A percentile compares a stretch with the other conserved stretches of the same genome.
Conservation (phyloP, 2,797 vertebrate species). For the Geotrypetes seraphini region DNA sequence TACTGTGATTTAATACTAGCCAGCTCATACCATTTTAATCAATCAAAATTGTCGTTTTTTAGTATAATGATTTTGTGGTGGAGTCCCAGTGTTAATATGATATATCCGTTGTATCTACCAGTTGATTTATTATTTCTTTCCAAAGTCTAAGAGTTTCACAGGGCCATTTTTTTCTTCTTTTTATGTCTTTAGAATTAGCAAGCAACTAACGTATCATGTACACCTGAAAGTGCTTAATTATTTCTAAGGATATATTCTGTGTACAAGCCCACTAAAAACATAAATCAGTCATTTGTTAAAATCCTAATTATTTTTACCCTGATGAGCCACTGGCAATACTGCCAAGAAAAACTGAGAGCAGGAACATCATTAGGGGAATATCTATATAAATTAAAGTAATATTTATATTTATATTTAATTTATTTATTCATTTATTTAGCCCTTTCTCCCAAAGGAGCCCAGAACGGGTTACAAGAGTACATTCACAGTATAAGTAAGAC, state of each 20-base stretch:
- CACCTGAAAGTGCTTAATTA: conserved; percentile 27
- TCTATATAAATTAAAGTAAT: no score
- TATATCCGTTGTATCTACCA: conserved; percentile 75
- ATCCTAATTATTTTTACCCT: conserved; percentile 12
- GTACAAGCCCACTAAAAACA: neutral
- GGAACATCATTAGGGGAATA: no score
- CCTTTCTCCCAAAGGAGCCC: no score
- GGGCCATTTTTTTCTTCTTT: conserved; percentile 39
- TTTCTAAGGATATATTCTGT: no score
- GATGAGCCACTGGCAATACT: no score
- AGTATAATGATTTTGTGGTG: conserved; percentile 84
- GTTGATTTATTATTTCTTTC: conserved; percentile 77
- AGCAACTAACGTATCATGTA: conserved; percentile 33
- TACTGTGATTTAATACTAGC: conserved; percentile 89
- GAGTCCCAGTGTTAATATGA: conserved; percentile 75
- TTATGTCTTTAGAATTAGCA: conserved; percentile 39
- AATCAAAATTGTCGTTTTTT: conserved; percentile 87
- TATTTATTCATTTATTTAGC: no score
- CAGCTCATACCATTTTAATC: conserved; percentile 87
- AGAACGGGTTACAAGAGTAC: no score
- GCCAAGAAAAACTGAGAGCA: no score
- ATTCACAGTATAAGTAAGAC: no score
- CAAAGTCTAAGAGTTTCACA: conserved; percentile 36
- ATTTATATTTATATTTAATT: no score
- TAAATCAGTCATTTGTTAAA: conserved; percentile 4